Evolutionary conservation across 1,140 invertebrate species (phyloP), one percentile per base, ranked within the genome.

Genomic region (Monomorium pharaonis): DNA sequence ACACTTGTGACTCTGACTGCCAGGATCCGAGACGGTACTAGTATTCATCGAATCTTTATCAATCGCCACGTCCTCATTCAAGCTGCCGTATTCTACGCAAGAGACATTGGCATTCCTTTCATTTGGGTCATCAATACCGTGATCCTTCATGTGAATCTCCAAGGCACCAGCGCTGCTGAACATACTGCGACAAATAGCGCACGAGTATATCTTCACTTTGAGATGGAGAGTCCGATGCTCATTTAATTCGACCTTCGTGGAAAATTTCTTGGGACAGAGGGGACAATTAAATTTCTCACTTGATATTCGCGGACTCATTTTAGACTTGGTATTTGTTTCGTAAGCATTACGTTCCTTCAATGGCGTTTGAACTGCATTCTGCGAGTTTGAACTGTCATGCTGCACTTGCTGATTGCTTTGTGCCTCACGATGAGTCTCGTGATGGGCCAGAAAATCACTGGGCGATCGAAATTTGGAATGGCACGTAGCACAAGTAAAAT

Each of bases 151-250:
- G 67, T 97, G 96, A 14, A 95, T 94, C 27, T 96, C 95, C 6
- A 97, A 91, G 21, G 96, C 95, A 47, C 95, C 94, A 0, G 96
- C 94, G n/a, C 95, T 96, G 81, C 96, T 96, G 87, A 96, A 97
- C 63, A 96, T 96, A 78, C 96, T 96, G 1, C 95, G 93, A 81
- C 96, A 97, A 44, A 96, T 94, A 5, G 94, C 95, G 77, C 96
- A 97, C 0, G 96, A 96, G 77, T 96, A 97, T 30, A 96, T 96
- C 88, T 97, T 97, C 2, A 97, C 95, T 87, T 97, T 96, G 30
- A 97, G 93, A 92, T 97, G 97, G 2, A 96, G 95, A 88, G 96
- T 96, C 60, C 96, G 96, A 88, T 97, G 97, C 85, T 97, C 96
- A 0, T 95, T 95, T 6, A 97, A 92, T 76, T 97, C 96, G 0